phyloP scores from a whole-genome alignment of 2,888 invertebrate genomes.

The Dione vanillae region DNA sequence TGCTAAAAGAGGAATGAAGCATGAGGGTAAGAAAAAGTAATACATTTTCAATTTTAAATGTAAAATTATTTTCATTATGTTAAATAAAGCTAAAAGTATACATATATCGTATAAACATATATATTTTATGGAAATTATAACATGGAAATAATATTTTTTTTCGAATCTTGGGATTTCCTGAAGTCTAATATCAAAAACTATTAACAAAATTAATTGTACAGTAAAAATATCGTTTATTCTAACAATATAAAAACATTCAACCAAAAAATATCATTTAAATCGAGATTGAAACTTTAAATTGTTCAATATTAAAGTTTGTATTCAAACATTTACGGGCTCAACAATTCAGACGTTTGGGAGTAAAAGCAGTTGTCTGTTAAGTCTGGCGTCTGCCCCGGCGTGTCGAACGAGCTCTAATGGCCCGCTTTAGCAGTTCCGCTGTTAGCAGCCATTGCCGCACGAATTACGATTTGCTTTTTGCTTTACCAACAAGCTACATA shows the following conservation, averaged over 20 bases:
- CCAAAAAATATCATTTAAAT: slow-evolving; percentile 28
- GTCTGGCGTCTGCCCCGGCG: slow-evolving; percentile 53
- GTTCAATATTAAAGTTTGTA: slow-evolving; percentile 43
- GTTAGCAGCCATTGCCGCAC: slow-evolving; percentile 67
- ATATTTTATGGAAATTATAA: no score
- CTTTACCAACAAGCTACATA: slow-evolving; percentile 62
- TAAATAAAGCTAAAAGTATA: no score
- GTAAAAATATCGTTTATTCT: slow-evolving; percentile 9
- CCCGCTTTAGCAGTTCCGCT: slow-evolving; percentile 66
- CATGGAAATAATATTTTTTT: no score
- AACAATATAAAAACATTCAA: slow-evolving; percentile 37
- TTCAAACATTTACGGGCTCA: slow-evolving; percentile 45
- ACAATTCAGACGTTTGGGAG: slow-evolving; percentile 46
- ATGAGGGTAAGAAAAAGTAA: no score
- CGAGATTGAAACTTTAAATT: slow-evolving; percentile 40
- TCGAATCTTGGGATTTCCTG: no score
- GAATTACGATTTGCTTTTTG: slow-evolving; percentile 72
- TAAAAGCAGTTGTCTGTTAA: slow-evolving; percentile 39
- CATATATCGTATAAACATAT: no score
- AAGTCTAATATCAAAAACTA: background rate
- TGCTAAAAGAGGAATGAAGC: no score
- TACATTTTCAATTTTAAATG: no score
- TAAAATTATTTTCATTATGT: no score
- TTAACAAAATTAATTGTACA: background rate
- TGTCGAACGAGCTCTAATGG: slow-evolving; percentile 73